These are phyloP conservation scores for Leontocebus nigricollis DNA, from an alignment of 2,797 vertebrate species.

Conservation along the genomic window DNA sequence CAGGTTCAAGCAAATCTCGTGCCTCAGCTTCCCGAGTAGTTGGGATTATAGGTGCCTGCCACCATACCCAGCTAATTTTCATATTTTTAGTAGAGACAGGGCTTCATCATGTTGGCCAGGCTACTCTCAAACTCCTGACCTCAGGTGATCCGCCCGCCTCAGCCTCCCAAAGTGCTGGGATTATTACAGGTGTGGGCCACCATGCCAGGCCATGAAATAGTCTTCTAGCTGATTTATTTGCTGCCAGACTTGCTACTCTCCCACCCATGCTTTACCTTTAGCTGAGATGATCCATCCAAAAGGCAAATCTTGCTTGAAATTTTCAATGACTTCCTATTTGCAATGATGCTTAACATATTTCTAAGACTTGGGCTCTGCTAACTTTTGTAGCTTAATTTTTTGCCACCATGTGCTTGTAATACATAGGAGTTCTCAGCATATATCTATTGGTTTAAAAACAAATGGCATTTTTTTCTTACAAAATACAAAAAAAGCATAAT, in stretches of 20 bases:
- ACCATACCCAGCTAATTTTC: neutral
- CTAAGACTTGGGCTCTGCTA: neutral
- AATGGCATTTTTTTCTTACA: neutral
- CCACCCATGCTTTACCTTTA: neutral
- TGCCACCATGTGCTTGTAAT: neutral
- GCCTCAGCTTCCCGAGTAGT: neutral
- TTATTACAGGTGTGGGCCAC: neutral
- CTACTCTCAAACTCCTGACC: neutral
- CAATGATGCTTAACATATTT: neutral
- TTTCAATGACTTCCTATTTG: conserved; percentile 13
- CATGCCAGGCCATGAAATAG: neutral
- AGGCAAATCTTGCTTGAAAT: conserved; percentile 5
- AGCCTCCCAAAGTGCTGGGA: neutral
- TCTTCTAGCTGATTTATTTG: neutral
- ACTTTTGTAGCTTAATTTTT: conserved; percentile 2
- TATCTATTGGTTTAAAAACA: conserved; percentile 34
- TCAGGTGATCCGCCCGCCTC: neutral
- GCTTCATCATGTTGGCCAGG: neutral
- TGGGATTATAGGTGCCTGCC: neutral
- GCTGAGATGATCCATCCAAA: neutral
- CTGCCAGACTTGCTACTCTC: neutral
- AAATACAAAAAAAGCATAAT: conserved; percentile 36
- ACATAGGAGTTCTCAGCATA: neutral
- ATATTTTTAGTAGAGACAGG: neutral
- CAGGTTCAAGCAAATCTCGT: neutral